Percentiles rank a stretch among this genome's conserved stretches.
Conservation (phyloP, 2,797 vertebrate genomes). For the Argya squamiceps region DNA sequence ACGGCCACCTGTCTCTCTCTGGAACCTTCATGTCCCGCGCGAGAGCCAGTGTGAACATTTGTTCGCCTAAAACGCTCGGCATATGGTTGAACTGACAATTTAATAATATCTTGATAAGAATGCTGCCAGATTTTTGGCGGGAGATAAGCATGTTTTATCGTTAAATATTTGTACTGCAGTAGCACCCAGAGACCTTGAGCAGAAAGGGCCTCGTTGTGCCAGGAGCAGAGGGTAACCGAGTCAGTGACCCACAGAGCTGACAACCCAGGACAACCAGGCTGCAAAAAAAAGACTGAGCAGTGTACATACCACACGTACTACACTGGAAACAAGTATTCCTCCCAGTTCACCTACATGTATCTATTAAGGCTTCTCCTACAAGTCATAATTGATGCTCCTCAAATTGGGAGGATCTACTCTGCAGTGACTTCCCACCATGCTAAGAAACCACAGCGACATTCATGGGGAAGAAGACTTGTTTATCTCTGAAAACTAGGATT, state of each 20-base stretch:
- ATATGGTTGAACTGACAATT: conserved; percentile 68
- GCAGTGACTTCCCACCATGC: background rate
- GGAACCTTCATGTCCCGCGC: background rate
- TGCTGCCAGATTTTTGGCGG: conserved; percentile 57
- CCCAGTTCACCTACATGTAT: background rate
- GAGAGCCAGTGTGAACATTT: conserved; percentile 36
- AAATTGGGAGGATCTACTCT: background rate
- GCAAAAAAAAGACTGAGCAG: background rate
- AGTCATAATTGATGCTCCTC: background rate
- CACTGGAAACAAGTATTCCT: background rate
- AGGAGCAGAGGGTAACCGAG: background rate
- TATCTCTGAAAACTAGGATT: background rate
- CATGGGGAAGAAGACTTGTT: background rate
- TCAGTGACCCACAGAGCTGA: conserved; percentile 1
- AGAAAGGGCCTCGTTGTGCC: conserved; percentile 8
- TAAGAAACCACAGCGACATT: background rate
- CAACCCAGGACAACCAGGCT: background rate
- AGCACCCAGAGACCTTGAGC: conserved; percentile 40
- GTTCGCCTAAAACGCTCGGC: conserved; percentile 43
- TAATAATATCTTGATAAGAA: conserved; percentile 60
- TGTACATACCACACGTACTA: background rate
- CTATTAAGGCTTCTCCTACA: background rate
- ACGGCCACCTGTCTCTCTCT: conserved; percentile 36
- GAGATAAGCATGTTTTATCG: conserved; percentile 68
- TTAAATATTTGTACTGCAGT: conserved; percentile 66